A percentile compares a stretch with the other conserved stretches of the same genome.
phyloP scores from a whole-genome alignment of 2,113 vertebrate species.

The Uria aalge region DNA sequence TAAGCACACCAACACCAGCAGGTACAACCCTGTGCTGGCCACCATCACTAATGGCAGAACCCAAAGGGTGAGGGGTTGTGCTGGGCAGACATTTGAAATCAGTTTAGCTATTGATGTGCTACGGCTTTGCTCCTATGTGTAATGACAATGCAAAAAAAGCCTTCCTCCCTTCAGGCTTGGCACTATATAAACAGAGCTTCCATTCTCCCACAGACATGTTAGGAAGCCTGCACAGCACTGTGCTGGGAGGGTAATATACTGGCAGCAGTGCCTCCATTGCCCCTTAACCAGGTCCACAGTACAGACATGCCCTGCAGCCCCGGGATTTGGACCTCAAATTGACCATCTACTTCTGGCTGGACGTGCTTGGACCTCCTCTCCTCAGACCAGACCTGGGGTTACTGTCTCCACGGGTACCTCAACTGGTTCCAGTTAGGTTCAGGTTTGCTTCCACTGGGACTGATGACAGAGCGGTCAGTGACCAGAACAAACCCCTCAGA shows the following conservation, averaged over 20 bases:
- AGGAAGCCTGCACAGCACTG: fast-evolving
- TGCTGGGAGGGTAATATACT: not conserved
- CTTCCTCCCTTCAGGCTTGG: not conserved
- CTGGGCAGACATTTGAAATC: not conserved
- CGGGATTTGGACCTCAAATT: not conserved
- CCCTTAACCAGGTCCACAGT: not conserved
- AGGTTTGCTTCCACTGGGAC: not conserved
- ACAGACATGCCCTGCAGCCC: not conserved
- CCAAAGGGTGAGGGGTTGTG: fast-evolving
- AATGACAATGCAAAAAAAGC: not conserved
- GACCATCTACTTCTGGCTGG: not conserved
- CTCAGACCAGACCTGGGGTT: not conserved
- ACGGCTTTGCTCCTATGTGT: not conserved
- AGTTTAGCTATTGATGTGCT: not conserved
- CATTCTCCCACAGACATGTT: not conserved
- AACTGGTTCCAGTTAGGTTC: not conserved
- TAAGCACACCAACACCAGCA: not conserved
- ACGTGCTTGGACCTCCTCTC: not conserved
- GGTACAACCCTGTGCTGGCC: fast-evolving
- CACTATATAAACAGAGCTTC: not conserved
- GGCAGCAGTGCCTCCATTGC: not conserved
- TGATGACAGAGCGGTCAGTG: not conserved
- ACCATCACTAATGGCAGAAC: not conserved
- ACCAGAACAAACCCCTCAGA: not conserved
- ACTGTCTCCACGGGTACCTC: not conserved